These are phyloP conservation scores for Barbus barbus DNA, from an alignment of 2,113 vertebrate genomes.

Conservation along the genomic window DNA sequence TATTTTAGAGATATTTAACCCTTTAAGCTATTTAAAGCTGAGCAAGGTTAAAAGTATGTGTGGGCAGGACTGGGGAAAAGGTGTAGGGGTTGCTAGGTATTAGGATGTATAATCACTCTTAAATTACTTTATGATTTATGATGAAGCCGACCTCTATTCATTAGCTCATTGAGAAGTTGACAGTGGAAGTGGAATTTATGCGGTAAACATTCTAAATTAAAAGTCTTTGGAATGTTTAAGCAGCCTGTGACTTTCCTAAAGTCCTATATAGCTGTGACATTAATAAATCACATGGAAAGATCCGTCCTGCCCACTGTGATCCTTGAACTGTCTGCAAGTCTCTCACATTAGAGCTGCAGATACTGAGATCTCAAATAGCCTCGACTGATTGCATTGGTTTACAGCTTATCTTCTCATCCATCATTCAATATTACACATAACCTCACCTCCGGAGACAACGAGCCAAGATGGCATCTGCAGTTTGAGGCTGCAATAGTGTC, in stretches of 20 bases:
- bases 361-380: conserved; percentile 24
- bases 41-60: too few species aligned
- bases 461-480: conserved; percentile 40
- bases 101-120: conserved; percentile 29
- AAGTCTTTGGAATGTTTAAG: conserved; percentile 59
- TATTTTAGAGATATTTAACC: too few species aligned
- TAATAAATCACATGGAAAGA: conserved; percentile 71
- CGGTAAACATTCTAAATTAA: conserved; percentile 66
- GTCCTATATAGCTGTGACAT: conserved; percentile 62
- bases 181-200: conserved; percentile 59
- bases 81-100: conserved; percentile 1
- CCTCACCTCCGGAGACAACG: conserved; percentile 18
- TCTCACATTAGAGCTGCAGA: conserved; percentile 61
- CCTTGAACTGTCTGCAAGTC: conserved; percentile 62
- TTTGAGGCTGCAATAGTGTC: background rate
- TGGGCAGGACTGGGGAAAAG: too few species aligned
- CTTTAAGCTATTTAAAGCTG: too few species aligned
- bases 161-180: conserved; percentile 44
- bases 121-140: conserved; percentile 60
- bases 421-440: conserved; percentile 1
- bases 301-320: conserved; percentile 57
- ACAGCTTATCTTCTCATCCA: conserved; percentile 3
- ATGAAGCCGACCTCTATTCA: conserved; percentile 54
- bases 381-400: conserved; percentile 1
- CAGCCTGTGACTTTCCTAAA: conserved; percentile 63